Base-by-base conservation (phyloP, 2,888 invertebrate species). In the Liposcelis brunnea region DNA sequence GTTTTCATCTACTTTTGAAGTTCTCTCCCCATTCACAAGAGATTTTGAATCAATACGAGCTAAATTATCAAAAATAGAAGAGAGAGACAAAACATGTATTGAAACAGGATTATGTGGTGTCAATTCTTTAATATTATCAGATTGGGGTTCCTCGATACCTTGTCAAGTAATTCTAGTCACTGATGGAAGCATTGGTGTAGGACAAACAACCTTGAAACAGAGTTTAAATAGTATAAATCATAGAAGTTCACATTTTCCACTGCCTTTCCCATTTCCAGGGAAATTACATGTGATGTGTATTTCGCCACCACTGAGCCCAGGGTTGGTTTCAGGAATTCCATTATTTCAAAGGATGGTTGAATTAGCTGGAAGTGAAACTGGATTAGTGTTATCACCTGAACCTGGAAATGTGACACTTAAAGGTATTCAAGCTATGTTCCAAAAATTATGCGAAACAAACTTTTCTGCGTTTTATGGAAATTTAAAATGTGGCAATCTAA, bases 71-170 rank as follows among this genome's bases (percentile, higher is more conserved):
- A 76, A 74, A 48, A 66, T 90, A 6, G 85, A 87, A 50, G 81
- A 85, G 55, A 80, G 78, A 55, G 93, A 93, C 58, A 86, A 86
- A 61, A 85, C 91, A 0, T 82, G 81, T 56, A 71, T 91, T 48
- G 80, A 85, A 57, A 72, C 75, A 5, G 84, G 84, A 42, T 66
- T 94, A 2, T 74, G 77, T 55, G 85, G 83, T 15, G 77, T 86
- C 1, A 82, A 79, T 56, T 77, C 77, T 55, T 67, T 87, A 43
- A 74, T 93, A 31, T 69, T 83, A 31, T 77, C 78, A 45, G 87
- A 90, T 60, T 95, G 94, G 94, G 91, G 91, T 4, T 79, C 77
- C 49, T 79, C 83, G 52, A 84, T 82, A 42, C 77, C 82, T 7
- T 82, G 85, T 54, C 91, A 75, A 73, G 65, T 80, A 16, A 67